Evolutionary conservation across 2,888 invertebrate genomes (phyloP).

Genomic region (Ceriagrion tenellum): DNA sequence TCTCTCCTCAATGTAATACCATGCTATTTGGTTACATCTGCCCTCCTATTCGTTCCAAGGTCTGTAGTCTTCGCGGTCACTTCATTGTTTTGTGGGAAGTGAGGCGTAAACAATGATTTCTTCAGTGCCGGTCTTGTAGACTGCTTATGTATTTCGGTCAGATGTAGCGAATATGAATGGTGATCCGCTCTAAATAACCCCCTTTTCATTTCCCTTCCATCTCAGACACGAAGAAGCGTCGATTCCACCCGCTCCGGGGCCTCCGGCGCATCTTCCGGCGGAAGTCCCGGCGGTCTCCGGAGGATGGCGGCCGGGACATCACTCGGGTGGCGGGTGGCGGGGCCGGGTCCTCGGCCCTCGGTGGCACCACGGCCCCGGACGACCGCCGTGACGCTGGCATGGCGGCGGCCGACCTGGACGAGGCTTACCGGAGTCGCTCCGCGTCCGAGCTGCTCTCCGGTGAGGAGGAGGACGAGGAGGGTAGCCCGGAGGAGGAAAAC

Average conservation of each 20-base stretch:
- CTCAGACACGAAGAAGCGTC: constrained; percentile 79
- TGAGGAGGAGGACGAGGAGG: constrained; percentile 69
- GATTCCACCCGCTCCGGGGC: constrained; percentile 83
- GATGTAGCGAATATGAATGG: not conserved
- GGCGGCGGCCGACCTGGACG: constrained; percentile 69
- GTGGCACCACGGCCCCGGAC: constrained; percentile 75
- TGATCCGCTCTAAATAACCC: not conserved
- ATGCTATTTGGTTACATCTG: too few relatives aligned
- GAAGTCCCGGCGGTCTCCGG: constrained; percentile 77
- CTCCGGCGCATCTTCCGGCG: constrained; percentile 86
- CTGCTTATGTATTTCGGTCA: not conserved
- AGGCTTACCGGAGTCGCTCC: constrained; percentile 79
- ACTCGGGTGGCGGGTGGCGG: not conserved
- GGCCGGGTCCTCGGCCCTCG: constrained; percentile 72
- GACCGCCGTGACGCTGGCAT: constrained; percentile 76
- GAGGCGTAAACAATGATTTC: not conserved
- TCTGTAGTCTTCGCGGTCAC: too few relatives aligned
- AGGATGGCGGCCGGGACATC: constrained; percentile 35
- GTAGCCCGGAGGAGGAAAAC: constrained; percentile 73
- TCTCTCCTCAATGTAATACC: too few relatives aligned
- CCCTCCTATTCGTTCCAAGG: too few relatives aligned
- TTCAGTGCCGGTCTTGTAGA: not conserved
- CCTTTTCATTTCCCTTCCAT: not conserved
- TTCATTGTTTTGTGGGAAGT: too few relatives aligned
- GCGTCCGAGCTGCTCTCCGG: constrained; percentile 85